Evolutionary conservation across 2,888 invertebrate species (phyloP).

Genomic region (Diploptera punctata): DNA sequence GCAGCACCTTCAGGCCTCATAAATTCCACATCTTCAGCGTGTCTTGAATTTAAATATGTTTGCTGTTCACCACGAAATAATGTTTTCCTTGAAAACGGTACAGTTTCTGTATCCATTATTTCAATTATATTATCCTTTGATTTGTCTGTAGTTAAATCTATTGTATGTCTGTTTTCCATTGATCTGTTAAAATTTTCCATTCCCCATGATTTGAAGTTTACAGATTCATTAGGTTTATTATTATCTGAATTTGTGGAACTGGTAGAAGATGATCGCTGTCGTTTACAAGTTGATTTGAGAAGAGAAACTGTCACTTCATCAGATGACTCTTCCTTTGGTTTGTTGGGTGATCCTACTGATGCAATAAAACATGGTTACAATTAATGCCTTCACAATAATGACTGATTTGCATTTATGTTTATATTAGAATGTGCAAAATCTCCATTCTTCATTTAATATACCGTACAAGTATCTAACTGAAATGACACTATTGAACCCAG

Average conservation of each 20-base stretch:
- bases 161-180: background rate
- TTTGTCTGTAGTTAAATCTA: background rate
- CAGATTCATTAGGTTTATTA: background rate
- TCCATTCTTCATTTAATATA: too few species aligned
- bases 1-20: background rate
- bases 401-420: constrained; percentile 1
- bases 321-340: background rate
- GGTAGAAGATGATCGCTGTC: background rate
- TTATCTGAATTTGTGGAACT: background rate
- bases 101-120: background rate
- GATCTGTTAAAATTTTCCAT: background rate
- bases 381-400: background rate
- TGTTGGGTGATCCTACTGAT: background rate
- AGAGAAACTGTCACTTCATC: constrained; percentile 22
- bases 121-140: background rate
- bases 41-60: background rate
- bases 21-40: background rate
- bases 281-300: background rate
- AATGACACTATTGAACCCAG: too few species aligned
- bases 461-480: too few species aligned
- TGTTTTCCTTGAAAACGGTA: background rate
- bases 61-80: background rate
- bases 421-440: background rate
- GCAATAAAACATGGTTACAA: background rate
- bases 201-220: background rate